These are phyloP conservation scores for Limosa lapponica DNA, from an alignment of 2,797 vertebrate genomes.

Conservation along the genomic window DNA sequence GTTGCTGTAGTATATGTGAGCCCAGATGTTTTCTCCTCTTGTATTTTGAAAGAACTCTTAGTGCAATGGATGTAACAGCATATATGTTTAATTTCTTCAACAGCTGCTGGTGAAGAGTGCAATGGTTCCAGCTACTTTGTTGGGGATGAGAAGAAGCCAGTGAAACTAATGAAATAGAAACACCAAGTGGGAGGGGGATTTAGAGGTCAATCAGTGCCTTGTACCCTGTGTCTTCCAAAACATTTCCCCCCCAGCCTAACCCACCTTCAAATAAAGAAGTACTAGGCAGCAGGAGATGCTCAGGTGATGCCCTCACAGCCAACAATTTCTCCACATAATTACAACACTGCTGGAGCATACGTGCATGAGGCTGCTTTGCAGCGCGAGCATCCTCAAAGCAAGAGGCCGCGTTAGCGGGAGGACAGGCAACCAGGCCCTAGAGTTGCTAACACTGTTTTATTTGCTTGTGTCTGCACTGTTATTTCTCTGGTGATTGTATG, in stretches of 20 bases:
- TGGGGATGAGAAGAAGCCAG: neutral
- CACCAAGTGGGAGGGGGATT: neutral
- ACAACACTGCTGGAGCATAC: accelerated
- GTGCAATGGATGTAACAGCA: accelerated
- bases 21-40: neutral
- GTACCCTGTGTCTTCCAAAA: neutral
- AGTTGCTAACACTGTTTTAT: neutral
- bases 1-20: neutral
- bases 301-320: neutral
- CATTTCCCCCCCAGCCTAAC: accelerated
- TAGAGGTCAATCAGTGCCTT: neutral
- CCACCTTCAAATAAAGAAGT: neutral
- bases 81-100: neutral
- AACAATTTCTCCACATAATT: accelerated
- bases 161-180: neutral
- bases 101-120: neutral
- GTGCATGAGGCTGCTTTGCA: accelerated
- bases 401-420: neutral
- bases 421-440: neutral
- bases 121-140: neutral
- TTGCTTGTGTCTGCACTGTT: neutral
- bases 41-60: neutral
- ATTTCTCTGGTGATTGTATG: neutral
- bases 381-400: neutral
- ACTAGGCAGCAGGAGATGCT: neutral